These are phyloP conservation scores for Microplitis deprimator DNA, from an alignment of 2,888 invertebrate genomes.

Conservation along the genomic window DNA sequence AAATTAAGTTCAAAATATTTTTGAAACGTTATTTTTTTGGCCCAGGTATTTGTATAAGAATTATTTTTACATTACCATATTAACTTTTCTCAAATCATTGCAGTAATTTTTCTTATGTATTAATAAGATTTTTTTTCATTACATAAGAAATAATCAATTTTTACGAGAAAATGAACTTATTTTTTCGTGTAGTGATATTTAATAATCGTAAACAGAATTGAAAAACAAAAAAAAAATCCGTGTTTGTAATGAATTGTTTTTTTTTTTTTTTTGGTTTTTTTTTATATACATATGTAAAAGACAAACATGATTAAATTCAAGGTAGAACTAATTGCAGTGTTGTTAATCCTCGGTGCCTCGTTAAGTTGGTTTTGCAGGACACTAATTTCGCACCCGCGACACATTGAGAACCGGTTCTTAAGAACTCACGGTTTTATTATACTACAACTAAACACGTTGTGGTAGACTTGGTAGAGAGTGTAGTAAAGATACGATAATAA, in stretches of 20 bases:
- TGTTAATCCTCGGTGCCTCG: slow-evolving; percentile 29
- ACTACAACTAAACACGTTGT: neutral
- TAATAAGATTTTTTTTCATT: too few species aligned
- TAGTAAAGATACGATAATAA: neutral
- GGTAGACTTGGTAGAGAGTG: neutral
- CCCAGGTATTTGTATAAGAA: too few species aligned
- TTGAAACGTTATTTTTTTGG: too few species aligned
- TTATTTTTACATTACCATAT: too few species aligned
- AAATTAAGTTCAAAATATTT: neutral
- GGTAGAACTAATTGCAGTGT: slow-evolving; percentile 28
- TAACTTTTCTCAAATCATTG: too few species aligned
- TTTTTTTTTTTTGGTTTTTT: slow-evolving; percentile 1
- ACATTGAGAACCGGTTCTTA: slow-evolving; percentile 26
- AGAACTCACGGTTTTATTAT: slow-evolving; percentile 9
- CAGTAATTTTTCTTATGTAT: too few species aligned
- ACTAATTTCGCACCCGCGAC: slow-evolving; percentile 27
- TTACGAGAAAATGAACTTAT: neutral
- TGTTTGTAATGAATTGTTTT: neutral
- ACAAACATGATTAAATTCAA: slow-evolving; percentile 21
- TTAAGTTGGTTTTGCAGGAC: slow-evolving; percentile 30
- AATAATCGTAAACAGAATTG: neutral
- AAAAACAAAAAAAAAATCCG: neutral
- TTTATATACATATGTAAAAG: slow-evolving; percentile 7
- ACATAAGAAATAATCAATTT: neutral
- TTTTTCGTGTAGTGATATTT: neutral